Base-by-base conservation (phyloP, 1,140 invertebrate genomes). In the Lepidostoma basale region DNA sequence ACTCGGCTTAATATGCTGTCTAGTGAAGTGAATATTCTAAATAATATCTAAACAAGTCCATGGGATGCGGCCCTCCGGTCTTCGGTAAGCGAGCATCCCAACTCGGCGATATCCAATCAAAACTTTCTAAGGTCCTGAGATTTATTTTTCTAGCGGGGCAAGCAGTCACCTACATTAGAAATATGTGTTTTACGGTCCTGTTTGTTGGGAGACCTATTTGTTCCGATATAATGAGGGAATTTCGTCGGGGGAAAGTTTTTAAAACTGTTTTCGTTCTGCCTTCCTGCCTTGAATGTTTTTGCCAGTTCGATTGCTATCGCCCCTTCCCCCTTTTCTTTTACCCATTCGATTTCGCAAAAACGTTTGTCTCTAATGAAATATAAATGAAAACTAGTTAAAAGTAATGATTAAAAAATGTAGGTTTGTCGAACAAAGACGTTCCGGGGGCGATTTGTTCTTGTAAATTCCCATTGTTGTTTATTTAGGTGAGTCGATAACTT, bases 111-210 rank as follows among this genome's bases (percentile, higher is more conserved):
- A 62, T 68, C 67, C 54, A 68, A 68, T 68, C 67, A 68, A 68
- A 68, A 68, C 42, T 68, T 68, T 68, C 39, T 42, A 36, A 28
- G 58, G 45, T 49, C 66, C 33, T 20, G n/a, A 59, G 52, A 68
- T 68, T 68, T 68, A 68, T 68, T 54, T 67, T 23, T 22, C 18
- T 49, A 23, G 23, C 12, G 25, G 45, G 30, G 18, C 16, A 10
- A n/a, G 22, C 18, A 18, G 22, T 18, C 45, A 22, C 45, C 45
- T 23, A 49, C 45, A 49, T 49, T 62, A 12, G 68, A 66, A 66
- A 70, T 67, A 70, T 70, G 69, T 70, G 69, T 67, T 70, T 70
- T 70, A 70, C 69, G 58, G 69, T 56, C 59, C 63, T 70, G 69
- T 70, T 70, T 70, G 69, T 70, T 58, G 64, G 58, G 63, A 67